Evolutionary conservation across 2,797 vertebrate species (phyloP), one percentile per base, ranked within the genome.

Genomic region (Betta splendens): DNA sequence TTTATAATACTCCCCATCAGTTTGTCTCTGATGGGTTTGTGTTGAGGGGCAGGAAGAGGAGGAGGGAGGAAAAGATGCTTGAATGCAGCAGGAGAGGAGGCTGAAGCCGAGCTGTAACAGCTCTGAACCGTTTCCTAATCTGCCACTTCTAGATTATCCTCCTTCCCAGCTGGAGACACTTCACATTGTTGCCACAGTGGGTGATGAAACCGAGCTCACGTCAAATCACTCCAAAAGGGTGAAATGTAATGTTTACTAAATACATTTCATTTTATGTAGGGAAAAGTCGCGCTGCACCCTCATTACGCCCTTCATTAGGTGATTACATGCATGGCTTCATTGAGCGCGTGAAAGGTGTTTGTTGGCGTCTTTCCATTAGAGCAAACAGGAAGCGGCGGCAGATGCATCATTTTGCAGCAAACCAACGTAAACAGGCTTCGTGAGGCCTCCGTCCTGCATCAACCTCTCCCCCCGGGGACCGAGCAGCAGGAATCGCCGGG

Each of bases 111-210:
- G 66, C 44, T 49, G 55, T 72, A 60, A 72, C 58, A 60, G 64
- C 70, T 73, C 65, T 69, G 62, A 69, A 80, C 68, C n/a, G 29
- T 79, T 75, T 74, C 71, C 78, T 83, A 80, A 85, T 83, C 63
- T 77, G 72, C 72, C 69, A 43, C 54, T 73, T 76, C 52, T 51
- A 70, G 46, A 69, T 69, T 75, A 50, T 69, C 61, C 64, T 71
- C 50, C 51, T 74, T 58, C 61, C 73, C 76, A 76, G 55, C 71
- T 74, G 68, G 62, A 75, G 47, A 49, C 51, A 64, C 61, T 72
- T 76, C 32, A 64, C 10, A 28, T 20, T 26, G 20, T 21, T 52
- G 64, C 61, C 48, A 51, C 52, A 20, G 32, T 52, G 51, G 58
- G 8, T 3, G 48, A 59, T 18, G 26, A 49, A 64, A 39, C 12